These are phyloP conservation scores for Eupithecia abbreviata DNA, from an alignment of 2,888 invertebrate genomes.

Conservation along the genomic window DNA sequence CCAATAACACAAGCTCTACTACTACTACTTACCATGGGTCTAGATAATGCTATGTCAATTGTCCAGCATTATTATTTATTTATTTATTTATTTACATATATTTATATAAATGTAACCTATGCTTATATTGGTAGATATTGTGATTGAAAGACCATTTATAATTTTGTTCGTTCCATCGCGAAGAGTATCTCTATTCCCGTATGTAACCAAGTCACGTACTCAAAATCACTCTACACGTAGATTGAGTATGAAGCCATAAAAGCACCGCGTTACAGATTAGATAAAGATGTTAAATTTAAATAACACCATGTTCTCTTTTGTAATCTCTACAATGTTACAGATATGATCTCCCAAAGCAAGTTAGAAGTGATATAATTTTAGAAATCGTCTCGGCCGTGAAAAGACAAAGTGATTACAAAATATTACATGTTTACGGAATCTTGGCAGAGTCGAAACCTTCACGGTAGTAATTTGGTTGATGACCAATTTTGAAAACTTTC, in stretches of 20 bases:
- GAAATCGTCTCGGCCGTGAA: conserved; percentile 8
- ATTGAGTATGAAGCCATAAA: conserved; percentile 2
- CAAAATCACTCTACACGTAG: neutral
- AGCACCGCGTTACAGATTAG: neutral
- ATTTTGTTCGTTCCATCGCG: neutral
- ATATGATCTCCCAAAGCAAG: conserved; percentile 4
- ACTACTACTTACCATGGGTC: too few species aligned
- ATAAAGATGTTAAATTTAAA: neutral
- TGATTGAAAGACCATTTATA: neutral
- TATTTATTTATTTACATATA: too few species aligned
- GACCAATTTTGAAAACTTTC: conserved; percentile 18
- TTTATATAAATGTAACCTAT: too few species aligned
- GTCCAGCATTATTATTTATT: too few species aligned
- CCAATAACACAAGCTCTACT: too few species aligned
- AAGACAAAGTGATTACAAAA: conserved; percentile 6
- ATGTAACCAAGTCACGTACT: neutral
- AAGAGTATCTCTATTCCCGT: neutral
- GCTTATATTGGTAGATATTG: too few species aligned
- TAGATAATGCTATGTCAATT: too few species aligned
- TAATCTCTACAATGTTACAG: neutral
- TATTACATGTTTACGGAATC: conserved; percentile 7
- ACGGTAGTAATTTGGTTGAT: conserved; percentile 6
- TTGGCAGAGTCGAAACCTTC: neutral
- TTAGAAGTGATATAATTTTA: conserved; percentile 16
- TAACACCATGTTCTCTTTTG: neutral